Evolutionary conservation across 2,797 vertebrate genomes (phyloP).

Genomic region (Chiroxiphia lanceolata): DNA sequence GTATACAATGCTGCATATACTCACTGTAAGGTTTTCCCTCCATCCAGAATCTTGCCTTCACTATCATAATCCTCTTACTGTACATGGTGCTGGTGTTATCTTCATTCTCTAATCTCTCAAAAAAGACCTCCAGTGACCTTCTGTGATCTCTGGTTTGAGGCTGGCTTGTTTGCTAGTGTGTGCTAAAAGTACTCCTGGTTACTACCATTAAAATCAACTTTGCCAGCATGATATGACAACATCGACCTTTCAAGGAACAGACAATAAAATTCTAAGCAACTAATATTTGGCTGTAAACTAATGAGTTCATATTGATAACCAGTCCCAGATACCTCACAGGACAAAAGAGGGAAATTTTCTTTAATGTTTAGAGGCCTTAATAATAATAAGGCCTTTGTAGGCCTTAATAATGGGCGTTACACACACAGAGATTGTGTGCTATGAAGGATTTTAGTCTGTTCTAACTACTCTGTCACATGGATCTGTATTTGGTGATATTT

Average conservation of each 20-base stretch:
- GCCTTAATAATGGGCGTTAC: background rate
- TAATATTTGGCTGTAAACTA: background rate
- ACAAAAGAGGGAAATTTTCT: background rate
- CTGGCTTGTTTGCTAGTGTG: background rate
- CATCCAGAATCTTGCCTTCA: background rate
- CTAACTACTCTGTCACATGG: background rate
- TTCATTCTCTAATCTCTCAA: background rate
- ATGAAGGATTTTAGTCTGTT: background rate
- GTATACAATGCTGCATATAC: background rate
- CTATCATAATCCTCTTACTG: background rate
- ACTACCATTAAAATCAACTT: background rate
- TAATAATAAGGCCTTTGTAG: background rate
- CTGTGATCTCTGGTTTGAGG: background rate
- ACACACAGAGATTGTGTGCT: background rate
- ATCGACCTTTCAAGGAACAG: background rate
- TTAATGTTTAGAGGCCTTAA: background rate
- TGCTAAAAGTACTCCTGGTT: background rate
- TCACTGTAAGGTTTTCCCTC: background rate
- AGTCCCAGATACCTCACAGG: background rate
- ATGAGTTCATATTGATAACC: background rate
- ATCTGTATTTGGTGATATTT: background rate
- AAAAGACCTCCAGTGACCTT: background rate
- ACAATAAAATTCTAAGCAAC: background rate
- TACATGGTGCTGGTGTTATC: background rate
- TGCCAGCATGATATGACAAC: background rate